Evolutionary conservation across 2,113 vertebrate species (phyloP).

Genomic region (Catagonus wagneri): DNA sequence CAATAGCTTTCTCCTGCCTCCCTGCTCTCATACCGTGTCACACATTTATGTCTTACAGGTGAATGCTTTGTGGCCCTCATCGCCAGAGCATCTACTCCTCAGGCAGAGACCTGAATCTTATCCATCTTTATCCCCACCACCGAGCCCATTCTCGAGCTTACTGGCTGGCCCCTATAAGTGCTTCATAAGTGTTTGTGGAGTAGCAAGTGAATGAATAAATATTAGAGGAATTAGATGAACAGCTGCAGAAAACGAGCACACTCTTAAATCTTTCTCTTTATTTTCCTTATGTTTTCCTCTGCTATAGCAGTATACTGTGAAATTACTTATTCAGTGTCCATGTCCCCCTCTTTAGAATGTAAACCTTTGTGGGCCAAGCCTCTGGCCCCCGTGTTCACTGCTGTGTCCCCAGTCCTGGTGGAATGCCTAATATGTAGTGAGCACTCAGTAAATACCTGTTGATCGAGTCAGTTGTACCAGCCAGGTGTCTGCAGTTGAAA

Average conservation of each 20-base stretch:
- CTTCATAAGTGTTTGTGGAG: slow-evolving; percentile 23
- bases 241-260: neutral
- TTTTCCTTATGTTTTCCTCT: neutral
- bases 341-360: neutral
- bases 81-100: neutral
- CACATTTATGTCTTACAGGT: neutral
- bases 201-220: neutral
- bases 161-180: neutral
- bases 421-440: neutral
- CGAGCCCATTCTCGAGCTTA: neutral
- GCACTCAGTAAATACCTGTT: neutral
- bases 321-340: neutral
- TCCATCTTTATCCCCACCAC: neutral
- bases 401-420: neutral
- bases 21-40: neutral
- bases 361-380: neutral
- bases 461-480: neutral
- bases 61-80: neutral
- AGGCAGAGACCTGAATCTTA: neutral
- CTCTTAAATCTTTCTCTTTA: neutral
- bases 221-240: neutral
- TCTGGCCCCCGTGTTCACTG: neutral
- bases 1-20: neutral
- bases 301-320: neutral
- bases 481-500: neutral